Evolutionary conservation across 1,140 invertebrate species (phyloP).

Genomic region (Pollicipes pollicipes): DNA sequence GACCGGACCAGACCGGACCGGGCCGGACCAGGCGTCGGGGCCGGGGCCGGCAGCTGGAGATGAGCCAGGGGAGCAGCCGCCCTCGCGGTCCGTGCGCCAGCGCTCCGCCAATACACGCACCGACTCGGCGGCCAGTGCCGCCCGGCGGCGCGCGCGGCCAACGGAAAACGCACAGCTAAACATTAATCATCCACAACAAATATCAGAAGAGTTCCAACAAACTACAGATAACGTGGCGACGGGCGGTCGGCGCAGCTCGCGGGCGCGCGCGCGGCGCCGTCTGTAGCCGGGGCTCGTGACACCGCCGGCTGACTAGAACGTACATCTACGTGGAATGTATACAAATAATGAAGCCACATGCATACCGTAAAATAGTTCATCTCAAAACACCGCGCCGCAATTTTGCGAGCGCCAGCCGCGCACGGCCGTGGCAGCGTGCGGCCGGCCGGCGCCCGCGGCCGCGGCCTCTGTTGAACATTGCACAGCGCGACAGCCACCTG

Average conservation of each 20-base stretch:
- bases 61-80: too few relatives aligned
- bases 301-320: background rate
- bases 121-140: background rate
- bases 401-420: background rate
- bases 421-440: background rate
- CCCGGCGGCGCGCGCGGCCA: background rate
- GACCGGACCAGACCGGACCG: too few relatives aligned
- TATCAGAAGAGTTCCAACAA: background rate
- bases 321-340: constrained; percentile 2
- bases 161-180: background rate
- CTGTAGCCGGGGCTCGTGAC: too few relatives aligned
- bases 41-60: too few relatives aligned
- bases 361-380: constrained; percentile 1
- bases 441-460: too few relatives aligned
- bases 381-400: background rate
- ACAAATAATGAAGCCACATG: background rate
- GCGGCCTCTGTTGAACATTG: background rate
- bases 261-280: too few relatives aligned
- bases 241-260: too few relatives aligned
- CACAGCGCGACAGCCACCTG: background rate
- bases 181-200: background rate
- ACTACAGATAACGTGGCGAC: background rate
- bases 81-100: too few relatives aligned
- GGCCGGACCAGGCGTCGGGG: too few relatives aligned
- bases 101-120: too few relatives aligned